These are phyloP conservation scores for Monodelphis domestica DNA, from an alignment of 2,797 vertebrate genomes.

Conservation along the genomic window DNA sequence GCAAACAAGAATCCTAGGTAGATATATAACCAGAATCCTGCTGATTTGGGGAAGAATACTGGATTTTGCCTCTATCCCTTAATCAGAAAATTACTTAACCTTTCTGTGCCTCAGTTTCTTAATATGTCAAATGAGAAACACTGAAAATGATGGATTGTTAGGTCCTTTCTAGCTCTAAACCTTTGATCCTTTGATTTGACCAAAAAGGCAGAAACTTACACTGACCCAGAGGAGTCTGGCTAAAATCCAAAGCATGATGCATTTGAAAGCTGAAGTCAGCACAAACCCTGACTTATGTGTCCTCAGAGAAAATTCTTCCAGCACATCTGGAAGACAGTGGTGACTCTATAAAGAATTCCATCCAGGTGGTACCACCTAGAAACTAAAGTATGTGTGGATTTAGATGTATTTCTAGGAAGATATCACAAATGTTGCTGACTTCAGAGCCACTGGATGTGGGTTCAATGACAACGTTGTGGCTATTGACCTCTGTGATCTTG, in stretches of 20 bases:
- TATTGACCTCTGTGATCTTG: rapidly evolving
- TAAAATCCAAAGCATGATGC: constrained; percentile 1
- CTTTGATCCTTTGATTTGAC: background rate
- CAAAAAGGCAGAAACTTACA: constrained; percentile 12
- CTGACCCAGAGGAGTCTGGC: background rate
- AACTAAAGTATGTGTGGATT: constrained; percentile 19
- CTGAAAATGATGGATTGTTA: background rate
- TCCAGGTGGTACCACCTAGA: background rate
- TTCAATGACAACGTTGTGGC: background rate
- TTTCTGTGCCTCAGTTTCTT: background rate
- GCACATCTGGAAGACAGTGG: constrained; percentile 32
- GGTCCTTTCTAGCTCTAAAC: background rate
- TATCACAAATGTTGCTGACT: background rate
- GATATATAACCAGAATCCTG: background rate
- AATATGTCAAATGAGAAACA: background rate
- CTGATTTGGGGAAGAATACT: background rate
- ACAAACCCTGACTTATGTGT: constrained; percentile 25
- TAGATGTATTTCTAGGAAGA: background rate
- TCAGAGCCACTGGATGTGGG: background rate
- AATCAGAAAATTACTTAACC: background rate
- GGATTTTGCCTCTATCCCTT: background rate
- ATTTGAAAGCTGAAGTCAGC: background rate
- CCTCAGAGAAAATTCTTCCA: constrained; percentile 23
- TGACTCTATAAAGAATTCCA: constrained; percentile 68
- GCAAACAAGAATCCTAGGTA: background rate